A percentile compares a stretch with the other conserved stretches of the same genome.
Evolutionary conservation across 30 jellyfish, hydroid and myxozoan genomes (phyloP).

Genomic region (Hydractinia symbiolongicarpus): DNA sequence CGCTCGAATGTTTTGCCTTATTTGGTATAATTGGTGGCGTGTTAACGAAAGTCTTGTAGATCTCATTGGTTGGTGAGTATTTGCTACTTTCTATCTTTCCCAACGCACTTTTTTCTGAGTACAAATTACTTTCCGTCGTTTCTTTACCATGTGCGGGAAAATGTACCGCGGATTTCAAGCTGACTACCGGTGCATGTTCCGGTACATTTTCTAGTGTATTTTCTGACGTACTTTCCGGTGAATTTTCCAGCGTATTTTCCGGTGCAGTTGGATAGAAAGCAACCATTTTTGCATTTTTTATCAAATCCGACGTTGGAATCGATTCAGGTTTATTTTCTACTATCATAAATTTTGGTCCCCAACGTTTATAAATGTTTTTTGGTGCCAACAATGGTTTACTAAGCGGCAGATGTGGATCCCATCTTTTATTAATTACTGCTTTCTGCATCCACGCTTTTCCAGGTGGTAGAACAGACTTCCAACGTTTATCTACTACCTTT

Average conservation of each 20-base stretch:
- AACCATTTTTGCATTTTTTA: not conserved
- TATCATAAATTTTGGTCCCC: constrained; percentile 30
- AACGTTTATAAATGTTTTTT: constrained; percentile 5
- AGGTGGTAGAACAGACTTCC: not conserved
- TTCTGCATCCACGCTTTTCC: no score
- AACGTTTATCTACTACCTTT: not conserved
- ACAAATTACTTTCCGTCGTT: not conserved
- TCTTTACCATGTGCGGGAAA: no score
- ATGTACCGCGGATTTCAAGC: not conserved
- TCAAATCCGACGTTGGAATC: not conserved
- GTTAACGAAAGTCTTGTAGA: constrained; percentile 4
- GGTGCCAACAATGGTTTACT: not conserved
- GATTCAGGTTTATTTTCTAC: constrained; percentile 4
- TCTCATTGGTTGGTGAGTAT: constrained; percentile 4
- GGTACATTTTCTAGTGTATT: not conserved
- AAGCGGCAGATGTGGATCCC: not conserved
- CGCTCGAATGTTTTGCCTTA: not conserved
- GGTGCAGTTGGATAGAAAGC: not conserved
- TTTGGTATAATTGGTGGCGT: constrained; percentile 6
- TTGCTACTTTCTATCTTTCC: not conserved
- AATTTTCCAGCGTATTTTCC: not conserved
- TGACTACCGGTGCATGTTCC: not conserved
- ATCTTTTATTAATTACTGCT: not conserved
- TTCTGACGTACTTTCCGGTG: not conserved
- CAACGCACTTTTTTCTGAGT: not conserved